Evolutionary conservation across 2,888 invertebrate genomes (phyloP), one percentile per base, ranked within the genome.

Genomic region (Callosobruchus maculatus): DNA sequence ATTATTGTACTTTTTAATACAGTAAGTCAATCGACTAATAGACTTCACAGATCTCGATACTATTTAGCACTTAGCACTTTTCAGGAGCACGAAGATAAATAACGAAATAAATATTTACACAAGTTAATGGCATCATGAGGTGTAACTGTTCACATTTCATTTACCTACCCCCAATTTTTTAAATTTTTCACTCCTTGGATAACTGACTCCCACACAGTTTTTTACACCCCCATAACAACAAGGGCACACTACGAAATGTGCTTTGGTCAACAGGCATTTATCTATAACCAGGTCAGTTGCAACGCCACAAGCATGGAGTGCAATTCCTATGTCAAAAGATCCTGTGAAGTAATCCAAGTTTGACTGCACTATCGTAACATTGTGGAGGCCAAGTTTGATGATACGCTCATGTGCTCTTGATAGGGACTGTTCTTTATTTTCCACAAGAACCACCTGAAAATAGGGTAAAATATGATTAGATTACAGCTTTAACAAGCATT

Each of bases 211-310:
- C 80, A 95, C 93, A 81, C 95, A 96, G 77, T 93, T 90, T 86
- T 94, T 93, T 20, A 98, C 90, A 1, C 93, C 93, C 0, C 98
- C 98, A 87, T 98, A 98, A 85, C 98, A 98, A 85, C 98, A 98
- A 0, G 98, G 98, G 83, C 96, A 97, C 72, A 95, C 90, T 0
- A 97, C 93, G 88, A 98, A 97, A 78, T 93, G 91, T 0, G 97
- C 97, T 74, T 89, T 89, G 20, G 90, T 91, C 70, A 90, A 88
- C 20, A 95, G 89, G 85, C 98, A 98, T 83, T 94, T 93, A 81
- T 94, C 92, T 71, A 98, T 89, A 0, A 98, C 97, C 76, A 98
- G 90, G 87, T 98, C 98, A 0, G 96, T 97, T 0, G 97, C 97
- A 18, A 96, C 94, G 0, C 98, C 98, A 87, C 98, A 98, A 2